Conservation (phyloP, 2,113 vertebrate species). For the Malurus cyaneus region DNA sequence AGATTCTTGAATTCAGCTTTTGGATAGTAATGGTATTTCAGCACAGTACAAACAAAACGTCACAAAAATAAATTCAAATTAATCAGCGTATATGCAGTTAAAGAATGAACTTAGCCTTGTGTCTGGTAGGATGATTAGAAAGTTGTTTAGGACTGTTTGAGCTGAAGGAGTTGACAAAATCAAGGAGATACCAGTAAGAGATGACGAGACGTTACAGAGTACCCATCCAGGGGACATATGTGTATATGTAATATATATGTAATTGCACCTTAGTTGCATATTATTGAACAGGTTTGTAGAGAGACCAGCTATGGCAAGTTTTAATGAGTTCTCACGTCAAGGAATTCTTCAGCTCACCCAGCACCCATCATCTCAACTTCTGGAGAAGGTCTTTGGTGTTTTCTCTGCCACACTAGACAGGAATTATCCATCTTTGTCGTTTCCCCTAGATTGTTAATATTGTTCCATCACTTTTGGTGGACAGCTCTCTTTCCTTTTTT, state of each 20-base stretch:
- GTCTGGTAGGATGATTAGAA: not conserved
- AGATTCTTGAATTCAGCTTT: not conserved
- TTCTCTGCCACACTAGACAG: not conserved
- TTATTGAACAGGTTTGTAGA: not conserved
- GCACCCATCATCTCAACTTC: not conserved
- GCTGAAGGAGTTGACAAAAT: not conserved
- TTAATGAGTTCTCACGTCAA: not conserved
- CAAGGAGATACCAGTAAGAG: not conserved
- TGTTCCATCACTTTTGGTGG: not conserved
- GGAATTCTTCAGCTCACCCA: not conserved
- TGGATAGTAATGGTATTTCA: not conserved
- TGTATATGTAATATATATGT: not conserved
- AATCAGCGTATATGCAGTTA: not conserved
- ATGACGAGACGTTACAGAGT: not conserved
- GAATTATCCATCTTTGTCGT: not conserved
- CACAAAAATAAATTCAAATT: not conserved
- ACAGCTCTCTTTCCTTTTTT: not conserved
- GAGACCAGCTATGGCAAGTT: not conserved
- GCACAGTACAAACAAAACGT: not conserved
- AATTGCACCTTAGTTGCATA: not conserved
- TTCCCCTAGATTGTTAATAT: not conserved
- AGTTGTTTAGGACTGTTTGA: not conserved
- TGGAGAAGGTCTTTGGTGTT: not conserved
- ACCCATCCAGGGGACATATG: not conserved
- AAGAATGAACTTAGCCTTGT: not conserved